Evolutionary conservation across 2,113 vertebrate species (phyloP), one percentile per base, ranked within the genome.

Genomic region (Pardalotus punctatus): DNA sequence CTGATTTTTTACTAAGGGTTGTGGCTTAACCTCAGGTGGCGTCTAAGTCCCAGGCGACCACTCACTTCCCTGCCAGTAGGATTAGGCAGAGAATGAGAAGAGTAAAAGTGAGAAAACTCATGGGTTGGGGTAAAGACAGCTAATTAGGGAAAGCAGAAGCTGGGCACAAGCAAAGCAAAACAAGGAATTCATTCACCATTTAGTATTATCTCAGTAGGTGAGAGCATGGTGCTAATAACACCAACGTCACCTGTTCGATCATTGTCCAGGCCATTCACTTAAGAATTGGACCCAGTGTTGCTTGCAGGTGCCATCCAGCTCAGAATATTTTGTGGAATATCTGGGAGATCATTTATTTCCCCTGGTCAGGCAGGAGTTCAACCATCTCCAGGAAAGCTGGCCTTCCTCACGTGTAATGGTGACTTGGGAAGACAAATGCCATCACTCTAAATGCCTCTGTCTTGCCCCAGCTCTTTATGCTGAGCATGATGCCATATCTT

Each of bases 181-280:
- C 29, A 35, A 40, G 25, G 48, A 76, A 33, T 54, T 61, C 4
- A 33, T 56, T 56, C 31, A 33, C 14, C 18, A 28, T 18, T 33
- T 69, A 23, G 45, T 53, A 33, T 4, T 51, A 69, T 6, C 9
- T 60, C 33, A 36, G 22, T 18, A 38, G 18, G 28, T 45, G 38
- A 45, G 14, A 38, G 47, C 38, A n/a, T 23, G 23, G 33, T 69
- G 19, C 62, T 61, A 40, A 19, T 38, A 19, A 28, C 45, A 60
- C 45, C 18, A 43, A 0, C 0, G 0, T 67, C 53, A 25, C 21
- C 12, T 38, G 25, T 42, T 35, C 25, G 21, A 24, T 61, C 36
- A 4, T 8, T 33, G 10, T 60, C 62, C 38, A 23, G 45, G 33
- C 62, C 54, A 69, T 69, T 69, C 14, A 15, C 33, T 23, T 45